phyloP scores from a whole-genome alignment of 2,797 vertebrate genomes.

The Ceyx erithaca region DNA sequence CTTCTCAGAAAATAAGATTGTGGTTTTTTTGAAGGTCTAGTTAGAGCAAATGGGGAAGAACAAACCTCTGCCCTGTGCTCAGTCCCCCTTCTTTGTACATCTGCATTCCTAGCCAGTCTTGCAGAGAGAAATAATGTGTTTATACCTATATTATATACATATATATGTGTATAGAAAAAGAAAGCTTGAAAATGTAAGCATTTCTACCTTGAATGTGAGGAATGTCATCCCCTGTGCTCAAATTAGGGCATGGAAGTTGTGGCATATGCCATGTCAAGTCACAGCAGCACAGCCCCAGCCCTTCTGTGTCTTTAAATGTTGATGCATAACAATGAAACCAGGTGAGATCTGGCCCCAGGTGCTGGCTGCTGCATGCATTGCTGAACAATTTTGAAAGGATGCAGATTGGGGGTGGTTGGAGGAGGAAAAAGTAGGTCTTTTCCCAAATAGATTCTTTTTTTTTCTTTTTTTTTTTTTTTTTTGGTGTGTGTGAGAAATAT shows the following conservation, averaged over 20 bases:
- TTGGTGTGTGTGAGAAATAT: neutral
- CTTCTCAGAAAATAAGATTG: neutral
- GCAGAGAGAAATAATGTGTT: neutral
- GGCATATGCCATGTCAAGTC: neutral
- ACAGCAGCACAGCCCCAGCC: neutral
- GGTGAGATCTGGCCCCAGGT: constrained; percentile 60
- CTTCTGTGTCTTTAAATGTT: constrained; percentile 62
- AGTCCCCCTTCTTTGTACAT: neutral
- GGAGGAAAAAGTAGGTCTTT: constrained; percentile 26
- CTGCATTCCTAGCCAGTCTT: neutral
- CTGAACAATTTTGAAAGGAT: constrained; percentile 64
- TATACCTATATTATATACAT: fast-evolving
- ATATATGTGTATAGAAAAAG: neutral
- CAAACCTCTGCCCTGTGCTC: neutral
- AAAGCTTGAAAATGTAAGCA: neutral
- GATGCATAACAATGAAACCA: constrained; percentile 31
- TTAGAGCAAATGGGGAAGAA: neutral
- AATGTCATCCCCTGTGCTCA: neutral
- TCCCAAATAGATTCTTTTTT: neutral
- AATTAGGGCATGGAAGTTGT: neutral
- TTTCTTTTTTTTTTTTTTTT: neutral
- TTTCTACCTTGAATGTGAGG: neutral
- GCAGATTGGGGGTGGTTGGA: constrained; percentile 17
- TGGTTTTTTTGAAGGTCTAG: neutral
- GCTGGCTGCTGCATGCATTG: constrained; percentile 49